Conservation (phyloP, 2,797 vertebrate species). For the Sternarchorhynchus goeldii region DNA sequence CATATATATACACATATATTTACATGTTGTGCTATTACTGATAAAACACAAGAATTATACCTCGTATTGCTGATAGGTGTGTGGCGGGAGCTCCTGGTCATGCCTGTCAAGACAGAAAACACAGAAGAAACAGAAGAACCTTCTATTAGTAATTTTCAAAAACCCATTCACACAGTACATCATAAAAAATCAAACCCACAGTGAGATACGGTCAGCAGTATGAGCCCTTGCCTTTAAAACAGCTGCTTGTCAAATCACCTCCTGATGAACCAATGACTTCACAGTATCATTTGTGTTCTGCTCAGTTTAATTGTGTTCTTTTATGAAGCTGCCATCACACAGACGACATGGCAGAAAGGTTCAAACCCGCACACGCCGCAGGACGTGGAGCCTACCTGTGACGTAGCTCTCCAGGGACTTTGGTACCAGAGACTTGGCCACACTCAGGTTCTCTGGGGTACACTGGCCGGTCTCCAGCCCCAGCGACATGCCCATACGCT, state of each 20-base stretch:
- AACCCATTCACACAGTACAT: not conserved
- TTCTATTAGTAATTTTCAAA: not conserved
- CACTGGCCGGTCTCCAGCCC: conserved; percentile 82
- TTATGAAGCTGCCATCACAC: not conserved
- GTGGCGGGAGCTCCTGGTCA: conserved; percentile 52
- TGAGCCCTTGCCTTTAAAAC: too few species aligned
- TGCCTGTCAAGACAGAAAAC: conserved; percentile 40
- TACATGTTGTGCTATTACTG: not conserved
- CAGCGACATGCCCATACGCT: conserved; percentile 86
- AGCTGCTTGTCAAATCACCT: not conserved
- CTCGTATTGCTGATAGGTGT: conserved; percentile 50
- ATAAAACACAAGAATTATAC: conserved; percentile 20
- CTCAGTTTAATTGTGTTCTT: not conserved
- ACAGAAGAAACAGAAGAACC: not conserved
- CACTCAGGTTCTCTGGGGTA: conserved; percentile 76
- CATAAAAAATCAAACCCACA: too few species aligned
- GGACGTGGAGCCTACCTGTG: conserved; percentile 70
- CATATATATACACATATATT: too few species aligned
- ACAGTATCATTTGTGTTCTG: not conserved
- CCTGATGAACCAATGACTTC: not conserved
- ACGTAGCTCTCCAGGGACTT: conserved; percentile 83
- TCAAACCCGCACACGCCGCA: not conserved
- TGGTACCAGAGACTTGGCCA: conserved; percentile 82
- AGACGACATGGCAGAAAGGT: not conserved
- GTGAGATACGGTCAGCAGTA: not conserved